These are phyloP conservation scores for Drosophila lacteicornis DNA, from an alignment of 1,140 invertebrate species.

Conservation along the genomic window DNA sequence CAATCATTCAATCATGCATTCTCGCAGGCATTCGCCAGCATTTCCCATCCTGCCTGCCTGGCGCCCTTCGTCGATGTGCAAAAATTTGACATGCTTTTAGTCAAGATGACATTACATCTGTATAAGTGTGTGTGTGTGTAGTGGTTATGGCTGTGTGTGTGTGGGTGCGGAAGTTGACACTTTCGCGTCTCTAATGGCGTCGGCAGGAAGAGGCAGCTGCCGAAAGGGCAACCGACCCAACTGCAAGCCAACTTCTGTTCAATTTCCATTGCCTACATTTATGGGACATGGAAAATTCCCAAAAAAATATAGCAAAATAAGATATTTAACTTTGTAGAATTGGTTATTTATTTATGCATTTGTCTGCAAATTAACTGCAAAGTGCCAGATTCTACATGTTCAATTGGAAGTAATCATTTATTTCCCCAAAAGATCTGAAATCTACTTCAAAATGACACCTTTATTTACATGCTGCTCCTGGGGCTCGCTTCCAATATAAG, in stretches of 20 bases:
- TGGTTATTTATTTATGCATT: too few relatives aligned
- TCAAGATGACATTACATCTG: conserved; percentile 52
- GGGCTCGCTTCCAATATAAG: conserved; percentile 1
- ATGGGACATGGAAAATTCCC: not conserved
- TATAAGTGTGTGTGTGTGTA: not conserved
- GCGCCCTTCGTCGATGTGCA: conserved; percentile 23
- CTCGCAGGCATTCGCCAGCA: conserved; percentile 47
- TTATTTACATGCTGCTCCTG: not conserved
- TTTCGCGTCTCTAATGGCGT: conserved; percentile 74
- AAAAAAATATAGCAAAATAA: too few relatives aligned
- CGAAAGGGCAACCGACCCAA: conserved; percentile 4
- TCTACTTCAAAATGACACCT: not conserved
- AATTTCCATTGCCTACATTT: conserved; percentile 31
- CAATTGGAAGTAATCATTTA: not conserved
- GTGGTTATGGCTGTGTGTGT: conserved; percentile 16
- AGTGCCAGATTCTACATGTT: too few relatives aligned
- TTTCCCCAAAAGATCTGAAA: too few relatives aligned
- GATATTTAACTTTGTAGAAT: too few relatives aligned
- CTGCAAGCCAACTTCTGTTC: too few relatives aligned
- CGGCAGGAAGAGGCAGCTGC: conserved; percentile 52
- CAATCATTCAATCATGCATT: conserved; percentile 82
- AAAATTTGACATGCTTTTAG: conserved; percentile 81
- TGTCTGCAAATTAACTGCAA: not conserved
- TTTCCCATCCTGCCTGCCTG: not conserved
- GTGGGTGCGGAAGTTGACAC: conserved; percentile 75